Base-by-base conservation (phyloP, 2,888 invertebrate genomes). In the Drosophila rubida region DNA sequence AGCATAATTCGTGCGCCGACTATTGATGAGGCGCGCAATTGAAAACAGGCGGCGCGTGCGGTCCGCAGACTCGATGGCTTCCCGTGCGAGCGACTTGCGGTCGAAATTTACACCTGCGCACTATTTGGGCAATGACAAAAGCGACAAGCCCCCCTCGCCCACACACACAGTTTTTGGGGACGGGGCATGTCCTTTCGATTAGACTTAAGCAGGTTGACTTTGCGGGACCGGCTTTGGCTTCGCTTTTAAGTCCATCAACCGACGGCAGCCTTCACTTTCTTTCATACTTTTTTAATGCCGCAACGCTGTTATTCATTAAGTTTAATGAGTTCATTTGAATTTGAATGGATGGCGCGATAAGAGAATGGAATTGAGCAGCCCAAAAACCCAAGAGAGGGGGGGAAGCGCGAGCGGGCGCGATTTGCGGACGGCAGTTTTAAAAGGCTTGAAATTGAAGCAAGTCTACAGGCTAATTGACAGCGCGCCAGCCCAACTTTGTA, bases 291-390 rank as follows among this genome's bases (percentile, higher is more conserved):
- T 32, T 11, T 55, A 66, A 63, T 60, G 66, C 64, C 70, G 37
- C 61, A 63, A 53, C 42, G 64, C 75, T 81, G 73, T 80, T 82
- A 76, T 82, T 84, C 84, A 81, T 82, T 82, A 82, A 74, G 67
- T 76, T 82, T 84, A 82, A 82, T 82, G 82, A 80, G 84, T 78
- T 84, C 80, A 84, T 78, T 80, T 76, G 66, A 80, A 63, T 75
- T 67, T 53, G 58, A 60, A 32, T 42, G 54, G 49, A 42, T 32
- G 19, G 37, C 19, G 14, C 23, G 16, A 41, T 37, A 41, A 2
- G 35, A 11, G 25, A 44, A 35, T 53, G 14, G 35, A 53, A 44
- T 44, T 44, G 32, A 4, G 32, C 27, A 54, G 32, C 9, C 9
- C n/a, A 2, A 32, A 42, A 32, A 4, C 30, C 11, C 9, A 6